phyloP scores from a whole-genome alignment of 1,140 invertebrate genomes.

The Drosophila insularis region DNA sequence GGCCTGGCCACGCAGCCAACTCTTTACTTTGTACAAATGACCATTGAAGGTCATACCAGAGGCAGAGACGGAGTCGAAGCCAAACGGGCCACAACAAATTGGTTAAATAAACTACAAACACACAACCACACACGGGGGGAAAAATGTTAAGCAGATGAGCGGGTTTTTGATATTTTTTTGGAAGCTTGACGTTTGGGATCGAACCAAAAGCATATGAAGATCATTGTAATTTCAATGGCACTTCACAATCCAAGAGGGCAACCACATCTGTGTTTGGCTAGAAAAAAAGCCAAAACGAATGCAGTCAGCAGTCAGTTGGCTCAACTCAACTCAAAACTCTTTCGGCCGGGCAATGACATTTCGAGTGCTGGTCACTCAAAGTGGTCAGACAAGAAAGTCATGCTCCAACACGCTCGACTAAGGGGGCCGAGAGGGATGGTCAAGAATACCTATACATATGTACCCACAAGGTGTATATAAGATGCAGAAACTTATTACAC shows the following conservation, averaged over 20 bases:
- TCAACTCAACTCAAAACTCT: constrained; percentile 27
- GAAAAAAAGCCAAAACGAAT: constrained; percentile 56
- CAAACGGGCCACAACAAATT: constrained; percentile 64
- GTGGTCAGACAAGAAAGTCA: constrained; percentile 25
- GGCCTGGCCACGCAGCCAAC: constrained; percentile 31
- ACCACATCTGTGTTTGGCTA: constrained; percentile 52
- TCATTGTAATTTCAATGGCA: constrained; percentile 79
- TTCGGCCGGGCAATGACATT: constrained; percentile 69
- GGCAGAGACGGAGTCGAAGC: not conserved
- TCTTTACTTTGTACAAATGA: constrained; percentile 72
- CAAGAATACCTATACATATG: not conserved
- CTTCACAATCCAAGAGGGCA: constrained; percentile 51
- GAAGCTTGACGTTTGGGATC: constrained; percentile 64
- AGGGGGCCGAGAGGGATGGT: not conserved
- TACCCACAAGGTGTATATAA: not conserved
- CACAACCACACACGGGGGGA: constrained; percentile 10
- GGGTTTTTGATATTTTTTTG: constrained; percentile 33
- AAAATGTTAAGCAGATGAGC: constrained; percentile 56
- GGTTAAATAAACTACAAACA: constrained; percentile 60
- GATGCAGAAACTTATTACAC: constrained; percentile 6
- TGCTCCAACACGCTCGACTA: constrained; percentile 38
- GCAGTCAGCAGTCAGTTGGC: constrained; percentile 26
- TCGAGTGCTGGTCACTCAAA: constrained; percentile 45
- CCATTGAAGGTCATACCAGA: constrained; percentile 70
- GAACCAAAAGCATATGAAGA: constrained; percentile 71